Percentiles rank a stretch among this genome's conserved stretches.
These are phyloP conservation scores for Caracal caracal DNA, from an alignment of 2,113 vertebrate genomes.

Conservation along the genomic window DNA sequence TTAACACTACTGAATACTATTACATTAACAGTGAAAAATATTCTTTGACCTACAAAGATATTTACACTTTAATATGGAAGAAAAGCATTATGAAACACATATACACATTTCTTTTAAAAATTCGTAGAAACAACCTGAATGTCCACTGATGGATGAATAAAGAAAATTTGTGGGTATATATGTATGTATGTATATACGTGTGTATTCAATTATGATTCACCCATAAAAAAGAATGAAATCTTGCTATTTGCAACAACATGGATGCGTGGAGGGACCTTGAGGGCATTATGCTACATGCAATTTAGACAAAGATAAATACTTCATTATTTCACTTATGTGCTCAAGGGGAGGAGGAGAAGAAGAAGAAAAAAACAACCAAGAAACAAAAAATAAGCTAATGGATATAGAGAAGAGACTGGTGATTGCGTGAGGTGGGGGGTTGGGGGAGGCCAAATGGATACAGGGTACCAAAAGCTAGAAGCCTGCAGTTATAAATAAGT, in stretches of 20 bases:
- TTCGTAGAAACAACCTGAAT: neutral
- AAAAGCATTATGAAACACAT: neutral
- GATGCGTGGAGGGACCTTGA: neutral
- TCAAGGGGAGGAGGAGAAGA: no score
- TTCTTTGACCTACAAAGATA: neutral
- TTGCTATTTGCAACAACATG: neutral
- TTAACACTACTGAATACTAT: neutral
- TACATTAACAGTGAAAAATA: neutral
- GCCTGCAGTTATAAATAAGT: neutral
- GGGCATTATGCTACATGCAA: neutral
- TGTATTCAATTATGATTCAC: neutral
- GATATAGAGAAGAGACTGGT: neutral
- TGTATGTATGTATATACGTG: neutral
- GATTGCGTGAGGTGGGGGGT: neutral
- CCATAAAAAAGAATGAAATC: neutral
- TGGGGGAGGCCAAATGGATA: neutral
- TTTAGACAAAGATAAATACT: neutral
- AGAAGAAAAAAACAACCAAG: neutral
- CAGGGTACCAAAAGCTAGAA: neutral
- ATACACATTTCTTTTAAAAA: neutral
- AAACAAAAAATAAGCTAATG: neutral
- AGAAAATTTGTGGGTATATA: neutral
- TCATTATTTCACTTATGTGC: neutral
- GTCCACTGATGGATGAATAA: neutral
- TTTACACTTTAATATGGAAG: neutral